Percentiles rank a stretch among this genome's conserved stretches.
Conservation (phyloP, 1,140 invertebrate genomes). For the Bombus pyrosoma region DNA sequence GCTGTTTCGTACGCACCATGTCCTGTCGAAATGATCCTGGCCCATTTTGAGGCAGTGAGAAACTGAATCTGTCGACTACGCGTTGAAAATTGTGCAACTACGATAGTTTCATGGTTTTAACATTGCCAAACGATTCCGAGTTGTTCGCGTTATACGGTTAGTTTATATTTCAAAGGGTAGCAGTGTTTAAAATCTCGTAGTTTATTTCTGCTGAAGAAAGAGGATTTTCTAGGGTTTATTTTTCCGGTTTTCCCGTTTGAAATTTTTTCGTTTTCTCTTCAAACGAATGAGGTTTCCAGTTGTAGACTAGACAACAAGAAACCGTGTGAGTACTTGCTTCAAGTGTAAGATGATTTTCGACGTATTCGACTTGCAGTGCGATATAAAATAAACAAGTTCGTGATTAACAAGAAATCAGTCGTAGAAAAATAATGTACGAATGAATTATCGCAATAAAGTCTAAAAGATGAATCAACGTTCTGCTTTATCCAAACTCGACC, state of each 20-base stretch:
- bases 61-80: neutral
- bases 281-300: no score
- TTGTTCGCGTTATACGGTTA: neutral
- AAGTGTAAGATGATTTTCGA: no score
- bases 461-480: neutral
- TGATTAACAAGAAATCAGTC: no score
- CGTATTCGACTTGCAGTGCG: no score
- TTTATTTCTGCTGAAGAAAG: no score
- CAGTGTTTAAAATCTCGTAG: neutral
- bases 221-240: neutral
- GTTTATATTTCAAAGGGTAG: neutral
- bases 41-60: neutral
- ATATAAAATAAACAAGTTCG: no score
- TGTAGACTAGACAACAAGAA: no score
- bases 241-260: no score
- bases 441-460: neutral
- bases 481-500: neutral
- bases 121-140: neutral
- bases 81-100: conserved; percentile 23
- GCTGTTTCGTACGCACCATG: conserved; percentile 8
- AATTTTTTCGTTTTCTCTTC: no score
- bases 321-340: no score
- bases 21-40: conserved; percentile 9
- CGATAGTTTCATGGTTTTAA: conserved; percentile 16
- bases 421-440: neutral